phyloP scores from a whole-genome alignment of 2,888 invertebrate genomes.

The Zygaena filipendulae region DNA sequence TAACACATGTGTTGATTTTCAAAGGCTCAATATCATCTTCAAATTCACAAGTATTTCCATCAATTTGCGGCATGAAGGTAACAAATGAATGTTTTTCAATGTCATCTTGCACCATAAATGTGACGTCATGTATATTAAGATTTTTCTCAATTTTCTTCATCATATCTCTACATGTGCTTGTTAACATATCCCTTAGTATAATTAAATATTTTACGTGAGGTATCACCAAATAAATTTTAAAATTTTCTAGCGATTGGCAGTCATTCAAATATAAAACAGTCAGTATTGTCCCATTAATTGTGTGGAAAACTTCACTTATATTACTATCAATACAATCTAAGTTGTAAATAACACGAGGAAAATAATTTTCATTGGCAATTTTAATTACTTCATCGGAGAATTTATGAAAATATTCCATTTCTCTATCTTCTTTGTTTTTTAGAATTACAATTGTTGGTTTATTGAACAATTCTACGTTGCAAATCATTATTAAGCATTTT shows the following conservation, averaged over 20 bases:
- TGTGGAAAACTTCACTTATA: background rate
- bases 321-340: no score
- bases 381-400: conserved; percentile 4
- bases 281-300: background rate
- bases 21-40: conserved; percentile 15
- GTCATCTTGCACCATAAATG: conserved; percentile 23
- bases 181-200: conserved; percentile 18
- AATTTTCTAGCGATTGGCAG: background rate
- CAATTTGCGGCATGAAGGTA: conserved; percentile 26
- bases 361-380: conserved; percentile 4
- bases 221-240: conserved; percentile 1
- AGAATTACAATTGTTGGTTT: conserved; percentile 6
- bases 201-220: conserved; percentile 22
- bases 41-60: conserved; percentile 25
- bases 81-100: conserved; percentile 17
- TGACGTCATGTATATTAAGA: conserved; percentile 24
- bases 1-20: conserved; percentile 26
- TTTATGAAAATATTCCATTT: no score
- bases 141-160: conserved; percentile 19
- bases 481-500: background rate
- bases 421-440: background rate
- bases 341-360: no score
- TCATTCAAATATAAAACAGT: background rate
- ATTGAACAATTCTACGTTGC: background rate
- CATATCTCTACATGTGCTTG: conserved; percentile 12